Percentiles rank a stretch among this genome's conserved stretches.
Conservation (phyloP, 2,113 vertebrate species). For the Meles meles region DNA sequence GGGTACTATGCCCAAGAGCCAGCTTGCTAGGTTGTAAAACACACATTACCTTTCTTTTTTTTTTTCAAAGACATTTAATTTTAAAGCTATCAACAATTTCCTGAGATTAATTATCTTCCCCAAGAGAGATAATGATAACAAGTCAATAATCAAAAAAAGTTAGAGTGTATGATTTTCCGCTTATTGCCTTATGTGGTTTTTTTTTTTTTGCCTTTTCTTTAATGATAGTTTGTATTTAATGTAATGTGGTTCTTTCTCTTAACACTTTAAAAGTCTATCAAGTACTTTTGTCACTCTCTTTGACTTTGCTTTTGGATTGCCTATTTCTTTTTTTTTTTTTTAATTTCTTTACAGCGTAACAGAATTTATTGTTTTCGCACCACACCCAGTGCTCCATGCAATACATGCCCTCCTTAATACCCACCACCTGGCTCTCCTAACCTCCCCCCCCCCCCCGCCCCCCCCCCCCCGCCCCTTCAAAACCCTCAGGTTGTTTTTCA, state of each 20-base stretch:
- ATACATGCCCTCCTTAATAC: too few species aligned
- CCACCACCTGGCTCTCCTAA: too few species aligned
- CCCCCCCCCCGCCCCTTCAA: too few species aligned
- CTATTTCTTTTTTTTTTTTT: too few species aligned
- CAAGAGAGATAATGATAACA: slow-evolving; percentile 36
- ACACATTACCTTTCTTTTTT: too few species aligned
- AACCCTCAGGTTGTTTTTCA: too few species aligned
- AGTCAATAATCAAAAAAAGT: slow-evolving; percentile 44
- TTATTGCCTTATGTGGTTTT: slow-evolving; percentile 28
- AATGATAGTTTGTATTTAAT: slow-evolving; percentile 36
- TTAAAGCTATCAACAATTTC: slow-evolving; percentile 55
- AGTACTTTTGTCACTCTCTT: slow-evolving; percentile 12
- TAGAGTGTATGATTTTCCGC: slow-evolving; percentile 50
- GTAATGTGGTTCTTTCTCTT: slow-evolving; percentile 11
- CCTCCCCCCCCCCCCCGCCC: too few species aligned
- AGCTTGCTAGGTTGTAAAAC: background rate
- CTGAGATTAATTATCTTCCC: slow-evolving; percentile 61
- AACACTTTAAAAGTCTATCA: slow-evolving; percentile 42
- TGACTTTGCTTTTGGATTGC: slow-evolving; percentile 24
- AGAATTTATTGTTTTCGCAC: too few species aligned
- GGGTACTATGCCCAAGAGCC: background rate
- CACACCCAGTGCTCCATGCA: too few species aligned
- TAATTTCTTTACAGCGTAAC: too few species aligned
- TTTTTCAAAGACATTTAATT: slow-evolving; percentile 62
- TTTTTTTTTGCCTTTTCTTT: slow-evolving; percentile 20